Conservation (phyloP, 2,797 vertebrate genomes). For the Urosaurus nigricauda region DNA sequence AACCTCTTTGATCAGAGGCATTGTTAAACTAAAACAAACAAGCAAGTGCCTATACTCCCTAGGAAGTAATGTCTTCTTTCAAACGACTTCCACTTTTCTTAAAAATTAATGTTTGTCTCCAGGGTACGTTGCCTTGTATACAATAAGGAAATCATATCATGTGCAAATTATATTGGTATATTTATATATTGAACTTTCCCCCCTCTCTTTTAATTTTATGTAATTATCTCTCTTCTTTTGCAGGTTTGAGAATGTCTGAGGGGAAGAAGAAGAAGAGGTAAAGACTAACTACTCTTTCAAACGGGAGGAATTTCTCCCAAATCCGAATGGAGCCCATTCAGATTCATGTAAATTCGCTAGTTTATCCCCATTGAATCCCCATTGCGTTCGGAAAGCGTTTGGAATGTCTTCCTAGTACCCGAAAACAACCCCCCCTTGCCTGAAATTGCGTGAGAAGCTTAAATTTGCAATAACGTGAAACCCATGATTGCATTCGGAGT, state of each 20-base stretch:
- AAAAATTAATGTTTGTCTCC: neutral
- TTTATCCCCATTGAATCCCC: too few relatives aligned
- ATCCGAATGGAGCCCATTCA: too few relatives aligned
- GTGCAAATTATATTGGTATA: neutral
- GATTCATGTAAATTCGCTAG: too few relatives aligned
- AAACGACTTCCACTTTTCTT: neutral
- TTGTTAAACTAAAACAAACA: neutral
- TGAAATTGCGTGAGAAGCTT: too few relatives aligned
- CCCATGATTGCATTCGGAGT: too few relatives aligned
- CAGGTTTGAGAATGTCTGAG: conserved; percentile 31
- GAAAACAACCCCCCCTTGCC: too few relatives aligned
- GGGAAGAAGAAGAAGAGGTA: conserved; percentile 20
- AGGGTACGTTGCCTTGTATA: neutral
- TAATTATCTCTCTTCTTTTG: neutral
- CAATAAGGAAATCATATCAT: neutral
- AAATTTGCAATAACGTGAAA: too few relatives aligned
- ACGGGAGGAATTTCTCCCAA: too few relatives aligned
- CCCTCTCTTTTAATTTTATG: neutral
- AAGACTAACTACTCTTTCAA: too few relatives aligned
- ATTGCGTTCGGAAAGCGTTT: too few relatives aligned
- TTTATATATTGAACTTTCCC: neutral
- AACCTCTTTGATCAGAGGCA: neutral
- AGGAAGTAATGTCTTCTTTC: neutral
- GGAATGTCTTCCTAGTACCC: too few relatives aligned
- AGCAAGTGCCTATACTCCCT: neutral